Evolutionary conservation across 1,140 invertebrate species (phyloP).

Genomic region (Proctacanthus coquilletti): DNA sequence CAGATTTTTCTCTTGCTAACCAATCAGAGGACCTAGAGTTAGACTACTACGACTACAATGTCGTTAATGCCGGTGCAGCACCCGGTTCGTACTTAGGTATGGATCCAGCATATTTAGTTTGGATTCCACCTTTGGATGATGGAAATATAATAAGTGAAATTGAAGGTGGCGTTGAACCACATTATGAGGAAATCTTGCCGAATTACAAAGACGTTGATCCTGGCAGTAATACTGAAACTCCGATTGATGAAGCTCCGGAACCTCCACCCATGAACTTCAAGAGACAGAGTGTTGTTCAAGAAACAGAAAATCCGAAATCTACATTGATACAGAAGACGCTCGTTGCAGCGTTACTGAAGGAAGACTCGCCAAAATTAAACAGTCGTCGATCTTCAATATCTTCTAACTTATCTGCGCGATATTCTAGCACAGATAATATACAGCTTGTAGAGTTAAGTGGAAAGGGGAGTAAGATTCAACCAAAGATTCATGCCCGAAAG

Average conservation of each 20-base stretch:
- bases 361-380: no score
- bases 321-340: no score
- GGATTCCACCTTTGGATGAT: conserved; percentile 65
- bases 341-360: no score
- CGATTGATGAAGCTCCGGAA: no score
- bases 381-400: no score
- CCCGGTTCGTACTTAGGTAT: conserved; percentile 69
- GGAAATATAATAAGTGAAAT: conserved; percentile 13
- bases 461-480: neutral
- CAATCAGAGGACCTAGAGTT: conserved; percentile 57
- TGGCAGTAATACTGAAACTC: conserved; percentile 37
- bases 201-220: conserved; percentile 33
- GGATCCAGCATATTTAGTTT: conserved; percentile 73
- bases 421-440: no score
- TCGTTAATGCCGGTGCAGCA: conserved; percentile 58
- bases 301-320: no score
- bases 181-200: conserved; percentile 35
- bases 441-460: conserved; percentile 6
- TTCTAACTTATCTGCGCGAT: no score
- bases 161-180: conserved; percentile 7
- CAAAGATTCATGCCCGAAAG: conserved; percentile 12
- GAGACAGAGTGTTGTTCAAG: no score
- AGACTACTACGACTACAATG: conserved; percentile 81
- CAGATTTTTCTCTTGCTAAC: conserved; percentile 59
- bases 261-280: no score